Percentiles rank a stretch among this genome's conserved stretches.
phyloP scores from a whole-genome alignment of 2,888 invertebrate species.

The Pollenia angustigena region DNA sequence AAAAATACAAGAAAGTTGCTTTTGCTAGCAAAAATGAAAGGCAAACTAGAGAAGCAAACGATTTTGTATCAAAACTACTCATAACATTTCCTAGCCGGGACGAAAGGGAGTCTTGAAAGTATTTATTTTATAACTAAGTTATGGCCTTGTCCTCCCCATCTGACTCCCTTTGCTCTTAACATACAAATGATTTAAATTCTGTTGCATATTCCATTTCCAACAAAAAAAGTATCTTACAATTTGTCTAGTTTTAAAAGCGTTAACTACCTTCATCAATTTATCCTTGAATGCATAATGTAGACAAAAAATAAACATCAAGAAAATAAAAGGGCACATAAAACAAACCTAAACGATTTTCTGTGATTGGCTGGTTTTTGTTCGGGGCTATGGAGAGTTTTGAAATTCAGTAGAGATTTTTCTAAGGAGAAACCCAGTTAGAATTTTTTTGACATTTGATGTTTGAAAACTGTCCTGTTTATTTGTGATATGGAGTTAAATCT shows the following conservation, averaged over 20 bases:
- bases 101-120: background rate
- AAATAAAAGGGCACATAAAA: slow-evolving; percentile 15
- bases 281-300: slow-evolving; percentile 34
- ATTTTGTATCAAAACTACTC: slow-evolving; percentile 15
- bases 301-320: slow-evolving; percentile 6
- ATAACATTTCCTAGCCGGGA: slow-evolving; percentile 9
- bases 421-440: background rate
- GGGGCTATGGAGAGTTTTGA: background rate
- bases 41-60: background rate
- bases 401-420: background rate
- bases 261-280: slow-evolving; percentile 64
- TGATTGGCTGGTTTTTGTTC: background rate
- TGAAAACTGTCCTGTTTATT: too few species aligned
- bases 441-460: background rate
- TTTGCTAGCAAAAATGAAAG: slow-evolving; percentile 61
- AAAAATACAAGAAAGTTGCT: slow-evolving; percentile 54
- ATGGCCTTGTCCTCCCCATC: background rate
- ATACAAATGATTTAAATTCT: slow-evolving; percentile 38
- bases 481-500: too few species aligned
- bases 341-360: slow-evolving; percentile 14
- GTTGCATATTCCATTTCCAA: slow-evolving; percentile 18
- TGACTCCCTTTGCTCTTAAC: background rate
- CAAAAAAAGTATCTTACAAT: slow-evolving; percentile 34
- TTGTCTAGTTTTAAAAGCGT: slow-evolving; percentile 64
- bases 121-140: background rate